phyloP scores from a whole-genome alignment of 2,113 vertebrate genomes.

The Megatriorchis doriae region DNA sequence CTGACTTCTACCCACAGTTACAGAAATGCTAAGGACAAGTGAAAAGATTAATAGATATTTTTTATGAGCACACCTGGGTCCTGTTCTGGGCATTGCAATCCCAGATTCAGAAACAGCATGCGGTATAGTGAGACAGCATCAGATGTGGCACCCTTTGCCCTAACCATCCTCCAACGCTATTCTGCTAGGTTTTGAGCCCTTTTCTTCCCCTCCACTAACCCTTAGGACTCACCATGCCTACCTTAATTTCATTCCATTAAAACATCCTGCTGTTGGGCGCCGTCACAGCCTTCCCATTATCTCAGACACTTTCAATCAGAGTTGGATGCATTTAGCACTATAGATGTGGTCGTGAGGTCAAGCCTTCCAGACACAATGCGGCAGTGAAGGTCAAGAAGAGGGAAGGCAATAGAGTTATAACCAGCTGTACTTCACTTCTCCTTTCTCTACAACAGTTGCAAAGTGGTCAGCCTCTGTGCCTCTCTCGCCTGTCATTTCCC shows the following conservation, averaged over 20 bases:
- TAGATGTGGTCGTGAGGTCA: background rate
- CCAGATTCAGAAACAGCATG: background rate
- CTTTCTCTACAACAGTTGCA: background rate
- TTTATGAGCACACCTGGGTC: background rate
- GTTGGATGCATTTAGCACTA: background rate
- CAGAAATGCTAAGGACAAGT: background rate
- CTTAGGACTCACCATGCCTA: background rate
- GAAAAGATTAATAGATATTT: background rate
- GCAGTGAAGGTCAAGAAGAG: background rate
- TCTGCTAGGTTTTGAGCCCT: background rate
- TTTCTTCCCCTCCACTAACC: background rate
- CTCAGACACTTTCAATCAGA: background rate
- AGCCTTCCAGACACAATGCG: background rate
- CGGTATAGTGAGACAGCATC: background rate
- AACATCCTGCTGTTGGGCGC: background rate
- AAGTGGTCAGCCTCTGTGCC: background rate
- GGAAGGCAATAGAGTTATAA: background rate
- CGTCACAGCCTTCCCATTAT: background rate
- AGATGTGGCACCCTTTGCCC: background rate
- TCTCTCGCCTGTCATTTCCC: background rate
- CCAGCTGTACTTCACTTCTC: background rate
- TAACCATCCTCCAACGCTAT: background rate
- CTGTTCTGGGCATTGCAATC: background rate
- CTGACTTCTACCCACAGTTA: background rate
- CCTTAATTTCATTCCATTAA: background rate